Conservation (phyloP, 2,797 vertebrate genomes). For the Gila robusta region DNA sequence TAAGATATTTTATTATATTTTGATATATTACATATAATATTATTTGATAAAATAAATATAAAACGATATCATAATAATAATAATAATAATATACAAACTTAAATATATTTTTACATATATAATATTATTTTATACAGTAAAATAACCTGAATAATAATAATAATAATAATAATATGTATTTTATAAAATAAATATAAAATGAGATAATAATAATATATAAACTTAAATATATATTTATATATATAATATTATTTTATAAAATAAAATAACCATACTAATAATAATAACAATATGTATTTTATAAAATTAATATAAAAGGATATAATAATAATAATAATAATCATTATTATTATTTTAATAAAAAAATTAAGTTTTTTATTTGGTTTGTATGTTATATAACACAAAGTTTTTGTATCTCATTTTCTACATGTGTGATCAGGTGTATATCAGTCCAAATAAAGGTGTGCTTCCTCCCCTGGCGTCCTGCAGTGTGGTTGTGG, state of each 20-base stretch:
- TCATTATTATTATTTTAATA: neutral
- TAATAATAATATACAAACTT: neutral
- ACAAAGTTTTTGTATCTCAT: neutral
- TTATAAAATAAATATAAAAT: neutral
- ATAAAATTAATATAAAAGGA: neutral
- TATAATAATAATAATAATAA: neutral
- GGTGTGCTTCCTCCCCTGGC: slow-evolving; percentile 83
- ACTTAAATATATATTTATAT: neutral
- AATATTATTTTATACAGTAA: neutral
- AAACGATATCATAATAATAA: neutral
- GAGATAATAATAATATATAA: neutral
- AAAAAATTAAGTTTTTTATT: neutral
- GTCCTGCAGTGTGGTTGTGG: slow-evolving; percentile 76
- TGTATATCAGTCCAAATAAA: slow-evolving; percentile 78
- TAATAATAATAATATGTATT: too few species aligned
- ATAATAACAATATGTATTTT: too few species aligned
- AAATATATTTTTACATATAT: neutral
- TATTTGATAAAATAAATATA: neutral
- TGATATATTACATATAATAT: too few species aligned
- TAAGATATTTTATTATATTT: too few species aligned
- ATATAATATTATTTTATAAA: neutral
- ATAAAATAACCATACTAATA: too few species aligned
- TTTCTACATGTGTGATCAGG: slow-evolving; percentile 62
- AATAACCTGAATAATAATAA: neutral
- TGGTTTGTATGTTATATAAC: neutral